A percentile compares a stretch with the other conserved stretches of the same genome.
These are phyloP conservation scores for Gorsachius magnificus DNA, from an alignment of 2,797 vertebrate genomes.

Conservation along the genomic window DNA sequence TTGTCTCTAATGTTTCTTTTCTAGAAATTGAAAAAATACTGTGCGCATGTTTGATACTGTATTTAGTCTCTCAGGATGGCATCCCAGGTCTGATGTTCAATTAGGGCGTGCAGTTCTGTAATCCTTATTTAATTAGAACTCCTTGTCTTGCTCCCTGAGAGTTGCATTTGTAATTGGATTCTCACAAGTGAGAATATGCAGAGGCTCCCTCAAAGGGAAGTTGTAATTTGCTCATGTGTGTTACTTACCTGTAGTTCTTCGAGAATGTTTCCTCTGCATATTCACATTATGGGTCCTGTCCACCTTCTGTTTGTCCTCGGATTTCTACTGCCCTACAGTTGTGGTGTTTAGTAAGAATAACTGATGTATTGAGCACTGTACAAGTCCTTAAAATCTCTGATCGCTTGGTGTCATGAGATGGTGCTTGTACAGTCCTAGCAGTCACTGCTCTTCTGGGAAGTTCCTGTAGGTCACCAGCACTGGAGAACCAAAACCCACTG, in stretches of 20 bases:
- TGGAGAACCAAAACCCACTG: conserved; percentile 55
- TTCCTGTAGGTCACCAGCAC: conserved; percentile 51
- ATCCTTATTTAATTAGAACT: conserved; percentile 65
- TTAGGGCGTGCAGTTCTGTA: conserved; percentile 37
- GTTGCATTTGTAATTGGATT: conserved; percentile 59
- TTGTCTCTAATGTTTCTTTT: conserved; percentile 21
- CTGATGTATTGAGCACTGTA: background rate
- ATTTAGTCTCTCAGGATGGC: conserved; percentile 40
- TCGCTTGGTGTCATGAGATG: background rate
- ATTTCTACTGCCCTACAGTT: background rate
- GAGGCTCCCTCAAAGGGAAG: conserved; percentile 48
- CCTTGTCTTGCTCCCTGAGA: conserved; percentile 29
- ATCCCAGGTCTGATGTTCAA: conserved; percentile 42
- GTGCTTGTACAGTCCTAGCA: conserved; percentile 30
- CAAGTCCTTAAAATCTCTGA: background rate
- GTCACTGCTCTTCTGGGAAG: conserved; percentile 33
- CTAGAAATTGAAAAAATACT: conserved; percentile 5
- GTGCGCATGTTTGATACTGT: conserved; percentile 10
- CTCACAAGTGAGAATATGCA: conserved; percentile 64
- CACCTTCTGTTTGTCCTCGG: background rate
- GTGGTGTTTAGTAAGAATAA: background rate
- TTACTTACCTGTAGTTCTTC: conserved; percentile 51
- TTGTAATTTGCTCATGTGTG: background rate
- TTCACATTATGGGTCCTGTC: conserved; percentile 52
- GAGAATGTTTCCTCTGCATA: conserved; percentile 64